phyloP scores from a whole-genome alignment of 2,113 vertebrate species.

The Gila orcuttii region DNA sequence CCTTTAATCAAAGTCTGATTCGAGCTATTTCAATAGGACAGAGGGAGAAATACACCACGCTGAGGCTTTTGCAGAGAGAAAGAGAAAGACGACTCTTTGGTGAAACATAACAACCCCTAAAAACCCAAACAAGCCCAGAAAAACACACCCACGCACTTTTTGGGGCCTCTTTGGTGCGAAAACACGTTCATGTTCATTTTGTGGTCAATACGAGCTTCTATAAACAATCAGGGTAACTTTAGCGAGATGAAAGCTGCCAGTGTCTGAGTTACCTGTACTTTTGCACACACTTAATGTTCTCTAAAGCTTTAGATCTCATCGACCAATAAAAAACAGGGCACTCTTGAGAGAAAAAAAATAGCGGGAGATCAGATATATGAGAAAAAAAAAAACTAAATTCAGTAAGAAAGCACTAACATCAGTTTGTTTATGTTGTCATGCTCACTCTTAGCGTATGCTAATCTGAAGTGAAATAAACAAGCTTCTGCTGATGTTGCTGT shows the following conservation, averaged over 20 bases:
- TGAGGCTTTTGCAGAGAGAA: conserved; percentile 68
- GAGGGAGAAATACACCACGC: conserved; percentile 66
- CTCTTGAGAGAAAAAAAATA: not conserved
- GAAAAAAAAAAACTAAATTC: conserved; percentile 30
- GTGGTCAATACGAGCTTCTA: conserved; percentile 27
- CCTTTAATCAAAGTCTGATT: conserved; percentile 77
- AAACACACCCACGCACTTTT: conserved; percentile 23
- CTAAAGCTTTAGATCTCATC: conserved; percentile 33
- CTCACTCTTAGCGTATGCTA: conserved; percentile 49
- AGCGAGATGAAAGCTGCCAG: conserved; percentile 31
- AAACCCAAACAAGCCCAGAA: not conserved
- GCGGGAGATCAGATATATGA: not conserved
- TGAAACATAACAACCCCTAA: conserved; percentile 59
- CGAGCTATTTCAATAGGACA: conserved; percentile 68
- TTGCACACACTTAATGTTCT: conserved; percentile 3
- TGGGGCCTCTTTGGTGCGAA: conserved; percentile 19
- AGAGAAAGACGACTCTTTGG: conserved; percentile 58
- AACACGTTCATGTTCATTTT: conserved; percentile 31
- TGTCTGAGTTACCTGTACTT: conserved; percentile 11
- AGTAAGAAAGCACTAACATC: not conserved
- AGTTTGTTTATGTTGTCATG: not conserved
- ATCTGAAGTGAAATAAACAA: conserved; percentile 68
- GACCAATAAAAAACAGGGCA: conserved; percentile 43
- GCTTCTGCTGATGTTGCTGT: conserved; percentile 45
- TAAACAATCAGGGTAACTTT: conserved; percentile 31